These are phyloP conservation scores for Psophia crepitans DNA, from an alignment of 2,113 vertebrate genomes.

Conservation along the genomic window DNA sequence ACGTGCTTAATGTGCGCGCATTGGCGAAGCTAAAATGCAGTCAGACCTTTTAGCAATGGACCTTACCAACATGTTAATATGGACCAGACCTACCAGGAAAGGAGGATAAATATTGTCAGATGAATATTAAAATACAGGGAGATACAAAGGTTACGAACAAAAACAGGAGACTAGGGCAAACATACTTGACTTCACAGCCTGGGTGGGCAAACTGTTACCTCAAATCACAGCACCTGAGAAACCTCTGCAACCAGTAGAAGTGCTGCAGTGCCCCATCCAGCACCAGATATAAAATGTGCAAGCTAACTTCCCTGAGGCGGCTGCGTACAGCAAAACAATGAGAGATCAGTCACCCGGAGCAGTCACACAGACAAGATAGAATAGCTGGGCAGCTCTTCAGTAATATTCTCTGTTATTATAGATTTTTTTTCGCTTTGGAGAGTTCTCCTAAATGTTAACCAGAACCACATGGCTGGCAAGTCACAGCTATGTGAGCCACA, in stretches of 20 bases:
- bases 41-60: neutral
- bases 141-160: neutral
- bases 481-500: neutral
- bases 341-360: neutral
- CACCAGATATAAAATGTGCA: neutral
- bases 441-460: neutral
- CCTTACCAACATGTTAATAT: neutral
- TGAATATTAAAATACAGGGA: neutral
- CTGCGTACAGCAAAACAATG: neutral
- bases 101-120: neutral
- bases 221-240: neutral
- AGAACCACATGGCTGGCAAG: constrained; percentile 8
- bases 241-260: neutral
- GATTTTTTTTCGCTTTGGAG: constrained; percentile 15
- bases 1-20: no score
- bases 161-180: neutral
- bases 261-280: neutral
- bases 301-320: neutral
- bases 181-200: neutral
- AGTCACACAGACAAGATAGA: neutral
- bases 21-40: neutral
- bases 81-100: neutral
- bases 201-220: neutral
- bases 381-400: constrained; percentile 15
- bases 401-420: neutral